A percentile compares a stretch with the other conserved stretches of the same genome.
These are phyloP conservation scores for Tor tambroides DNA, from an alignment of 2,113 vertebrate species.

Conservation along the genomic window DNA sequence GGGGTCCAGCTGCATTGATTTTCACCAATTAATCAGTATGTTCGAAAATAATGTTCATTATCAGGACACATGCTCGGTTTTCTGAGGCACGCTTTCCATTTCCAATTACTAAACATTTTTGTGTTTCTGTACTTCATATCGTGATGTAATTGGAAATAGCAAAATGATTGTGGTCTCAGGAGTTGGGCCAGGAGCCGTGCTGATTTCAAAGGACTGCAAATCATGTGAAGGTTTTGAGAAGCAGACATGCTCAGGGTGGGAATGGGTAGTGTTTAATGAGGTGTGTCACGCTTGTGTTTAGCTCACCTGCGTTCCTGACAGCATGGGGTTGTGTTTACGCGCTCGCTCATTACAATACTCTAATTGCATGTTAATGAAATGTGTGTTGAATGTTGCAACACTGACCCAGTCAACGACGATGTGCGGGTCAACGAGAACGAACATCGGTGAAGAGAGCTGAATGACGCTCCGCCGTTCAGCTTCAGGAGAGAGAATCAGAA, in stretches of 20 bases:
- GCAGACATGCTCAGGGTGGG: not conserved
- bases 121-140: slow-evolving; percentile 23
- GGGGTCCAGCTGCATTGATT: slow-evolving; percentile 44
- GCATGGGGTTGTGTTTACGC: slow-evolving; percentile 51
- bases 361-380: slow-evolving; percentile 74
- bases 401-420: slow-evolving; percentile 62
- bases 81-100: slow-evolving; percentile 49
- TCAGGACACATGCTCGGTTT: slow-evolving; percentile 9
- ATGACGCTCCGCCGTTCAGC: not conserved
- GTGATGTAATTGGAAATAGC: slow-evolving; percentile 45
- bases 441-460: too few relatives aligned
- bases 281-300: slow-evolving; percentile 54
- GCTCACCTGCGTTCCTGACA: slow-evolving; percentile 66
- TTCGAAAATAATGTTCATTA: slow-evolving; percentile 40
- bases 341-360: slow-evolving; percentile 59
- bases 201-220: slow-evolving; percentile 48
- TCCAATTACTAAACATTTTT: slow-evolving; percentile 44
- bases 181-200: slow-evolving; percentile 38
- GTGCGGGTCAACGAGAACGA: slow-evolving; percentile 36
- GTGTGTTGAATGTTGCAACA: slow-evolving; percentile 61
- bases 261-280: slow-evolving; percentile 62
- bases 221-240: slow-evolving; percentile 17
- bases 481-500: not conserved
- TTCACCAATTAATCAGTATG: slow-evolving; percentile 57
- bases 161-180: slow-evolving; percentile 42